Percentiles rank a stretch among this genome's conserved stretches.
Evolutionary conservation across 2,113 vertebrate species (phyloP).

Genomic region (Rhinoptilus africanus): DNA sequence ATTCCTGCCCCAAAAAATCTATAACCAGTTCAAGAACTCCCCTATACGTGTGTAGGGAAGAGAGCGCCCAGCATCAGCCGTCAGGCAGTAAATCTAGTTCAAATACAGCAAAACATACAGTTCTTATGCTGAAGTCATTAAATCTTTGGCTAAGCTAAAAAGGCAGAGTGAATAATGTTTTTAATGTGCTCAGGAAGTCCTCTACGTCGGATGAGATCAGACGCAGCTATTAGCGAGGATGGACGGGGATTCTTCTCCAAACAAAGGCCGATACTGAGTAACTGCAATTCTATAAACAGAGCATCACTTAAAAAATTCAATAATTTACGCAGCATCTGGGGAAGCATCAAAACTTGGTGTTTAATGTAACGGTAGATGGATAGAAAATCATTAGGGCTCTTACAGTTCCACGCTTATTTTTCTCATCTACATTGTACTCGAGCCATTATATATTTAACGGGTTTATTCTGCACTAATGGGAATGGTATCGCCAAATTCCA

Average conservation of each 20-base stretch:
- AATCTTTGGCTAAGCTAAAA: constrained; percentile 19
- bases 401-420: background rate
- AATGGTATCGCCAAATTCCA: background rate
- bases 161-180: constrained; percentile 27
- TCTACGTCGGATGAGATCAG: background rate
- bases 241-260: background rate
- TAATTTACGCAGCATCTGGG: background rate
- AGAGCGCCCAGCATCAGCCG: background rate
- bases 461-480: background rate
- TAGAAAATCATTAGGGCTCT: constrained; percentile 7
- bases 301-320: background rate
- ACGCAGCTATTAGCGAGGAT: constrained; percentile 11
- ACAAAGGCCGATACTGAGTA: background rate
- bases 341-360: background rate
- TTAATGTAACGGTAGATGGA: background rate
- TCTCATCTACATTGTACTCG: background rate
- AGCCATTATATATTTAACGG: background rate
- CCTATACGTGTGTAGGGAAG: background rate
- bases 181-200: constrained; percentile 35
- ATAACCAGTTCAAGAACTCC: background rate
- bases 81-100: background rate
- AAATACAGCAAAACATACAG: background rate
- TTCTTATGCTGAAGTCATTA: background rate
- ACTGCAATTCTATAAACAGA: constrained; percentile 32
- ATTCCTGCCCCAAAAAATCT: background rate